phyloP scores from a whole-genome alignment of 1,140 invertebrate species.

The Metaphire vulgaris region DNA sequence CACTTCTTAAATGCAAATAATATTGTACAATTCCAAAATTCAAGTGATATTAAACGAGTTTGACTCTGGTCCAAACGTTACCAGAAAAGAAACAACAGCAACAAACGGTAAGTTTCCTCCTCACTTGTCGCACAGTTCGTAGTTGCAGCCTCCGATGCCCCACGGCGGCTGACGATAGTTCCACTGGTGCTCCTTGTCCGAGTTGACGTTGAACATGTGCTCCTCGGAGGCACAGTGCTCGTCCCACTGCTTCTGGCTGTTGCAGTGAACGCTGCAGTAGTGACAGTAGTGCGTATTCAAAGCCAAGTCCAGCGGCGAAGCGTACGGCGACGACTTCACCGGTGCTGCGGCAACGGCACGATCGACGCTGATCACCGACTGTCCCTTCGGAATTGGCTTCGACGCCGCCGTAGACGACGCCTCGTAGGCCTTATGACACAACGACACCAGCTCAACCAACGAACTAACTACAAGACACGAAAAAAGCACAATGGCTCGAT shows the following conservation, averaged over 20 bases:
- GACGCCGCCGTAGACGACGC: background rate
- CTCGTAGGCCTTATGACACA: slow-evolving; percentile 22
- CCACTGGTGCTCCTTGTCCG: slow-evolving; percentile 49
- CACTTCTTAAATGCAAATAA: too few species aligned
- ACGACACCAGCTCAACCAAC: too few species aligned
- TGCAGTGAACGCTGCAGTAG: slow-evolving; percentile 41
- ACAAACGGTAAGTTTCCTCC: too few species aligned
- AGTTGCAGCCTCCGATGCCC: slow-evolving; percentile 37
- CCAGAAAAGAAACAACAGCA: too few species aligned
- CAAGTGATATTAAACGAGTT: too few species aligned
- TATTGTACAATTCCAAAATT: too few species aligned
- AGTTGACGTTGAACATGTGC: slow-evolving; percentile 46
- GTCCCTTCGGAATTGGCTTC: slow-evolving; percentile 35
- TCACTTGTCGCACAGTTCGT: slow-evolving; percentile 43
- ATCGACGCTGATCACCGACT: slow-evolving; percentile 33
- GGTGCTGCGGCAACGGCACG: slow-evolving; percentile 30
- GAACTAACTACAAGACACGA: too few species aligned
- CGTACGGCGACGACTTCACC: background rate
- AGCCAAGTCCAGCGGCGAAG: background rate
- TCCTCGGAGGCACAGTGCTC: slow-evolving; percentile 44
- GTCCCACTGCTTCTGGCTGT: slow-evolving; percentile 46
- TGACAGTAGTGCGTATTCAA: slow-evolving; percentile 14
- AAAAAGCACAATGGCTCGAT: too few species aligned
- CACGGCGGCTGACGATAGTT: slow-evolving; percentile 47
- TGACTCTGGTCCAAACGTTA: too few species aligned